Conservation (phyloP, 2,888 invertebrate genomes). For the Eupithecia dodoneata region DNA sequence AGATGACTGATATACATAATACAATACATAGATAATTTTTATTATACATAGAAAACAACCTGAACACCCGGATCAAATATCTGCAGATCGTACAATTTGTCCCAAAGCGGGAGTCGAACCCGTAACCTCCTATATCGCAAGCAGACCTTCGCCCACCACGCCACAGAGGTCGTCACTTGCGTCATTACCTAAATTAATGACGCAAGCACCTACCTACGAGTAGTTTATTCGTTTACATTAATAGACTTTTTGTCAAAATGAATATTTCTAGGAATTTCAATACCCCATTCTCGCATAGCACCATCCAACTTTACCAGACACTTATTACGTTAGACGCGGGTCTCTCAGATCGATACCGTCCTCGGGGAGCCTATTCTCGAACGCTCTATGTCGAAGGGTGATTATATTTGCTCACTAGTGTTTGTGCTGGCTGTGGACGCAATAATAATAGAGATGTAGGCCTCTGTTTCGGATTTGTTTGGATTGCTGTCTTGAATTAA, state of each 20-base stretch:
- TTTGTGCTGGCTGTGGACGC: neutral
- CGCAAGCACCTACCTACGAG: too few species aligned
- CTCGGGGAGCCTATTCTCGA: slow-evolving; percentile 20
- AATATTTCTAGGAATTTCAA: neutral
- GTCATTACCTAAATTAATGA: too few species aligned
- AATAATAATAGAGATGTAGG: slow-evolving; percentile 1
- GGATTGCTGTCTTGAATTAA: neutral
- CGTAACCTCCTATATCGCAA: too few species aligned
- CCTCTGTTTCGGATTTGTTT: neutral
- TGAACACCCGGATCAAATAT: too few species aligned
- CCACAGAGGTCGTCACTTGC: too few species aligned
- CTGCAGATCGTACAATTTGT: too few species aligned
- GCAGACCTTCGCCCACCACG: too few species aligned
- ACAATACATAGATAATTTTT: too few species aligned
- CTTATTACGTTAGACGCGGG: slow-evolving; percentile 40
- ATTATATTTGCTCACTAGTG: slow-evolving; percentile 22
- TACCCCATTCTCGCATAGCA: slow-evolving; percentile 1
- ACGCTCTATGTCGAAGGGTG: slow-evolving; percentile 25
- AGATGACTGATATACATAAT: too few species aligned
- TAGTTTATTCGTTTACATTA: neutral
- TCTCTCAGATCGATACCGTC: slow-evolving; percentile 37
- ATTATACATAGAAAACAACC: too few species aligned
- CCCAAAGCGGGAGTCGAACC: too few species aligned
- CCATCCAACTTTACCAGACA: slow-evolving; percentile 29
- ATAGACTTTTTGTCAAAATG: neutral